Evolutionary conservation across 2,888 invertebrate species (phyloP), one percentile per base, ranked within the genome.

Genomic region (Scaptomyza parva): DNA sequence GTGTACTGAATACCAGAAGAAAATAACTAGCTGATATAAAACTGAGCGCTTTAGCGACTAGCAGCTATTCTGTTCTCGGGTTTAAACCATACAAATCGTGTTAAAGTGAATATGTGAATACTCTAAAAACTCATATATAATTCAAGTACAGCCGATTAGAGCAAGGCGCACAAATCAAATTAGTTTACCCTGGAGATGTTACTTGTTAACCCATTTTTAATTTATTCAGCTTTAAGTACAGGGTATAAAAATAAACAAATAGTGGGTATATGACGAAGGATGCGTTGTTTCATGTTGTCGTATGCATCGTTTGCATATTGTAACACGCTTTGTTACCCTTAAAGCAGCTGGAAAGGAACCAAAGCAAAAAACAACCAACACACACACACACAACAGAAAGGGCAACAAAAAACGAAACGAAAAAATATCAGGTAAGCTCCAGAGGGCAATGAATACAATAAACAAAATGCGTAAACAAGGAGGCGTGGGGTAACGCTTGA

Each of bases 381-480:
- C 17, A n/a, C 22, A 9, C 37, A 33, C 11, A 17, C 9, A 26
- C 2, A 11, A 17, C 6, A 39, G 17, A 17, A 52, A 24, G 11
- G 30, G 40, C 22, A 52, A 30, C 11, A 8, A 40, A 47, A 69
- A 54, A 41, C n/a, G 35, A 17, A 39, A 28, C n/a, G 5, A 30
- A 50, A 39, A 22, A 40, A 11, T 22, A 58, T 22, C 54, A 59
- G 59, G 41, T 55, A 70, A 63, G 70, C 80, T 86, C 72, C 70
- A 84, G 61, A 64, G 70, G 77, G 81, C 79, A 84, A 61, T 67
- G 63, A 58, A 67, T 84, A 84, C 73, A 86, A 84, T 86, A 68
- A 78, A 86, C 67, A 80, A 65, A 57, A 60, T 76, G 68, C 60
- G 69, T 63, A 72, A 84, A 65, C 60, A 76, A 64, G 66, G 33